Evolutionary conservation across 2,888 invertebrate species (phyloP).

Genomic region (Phyllotreta cruciferae): DNA sequence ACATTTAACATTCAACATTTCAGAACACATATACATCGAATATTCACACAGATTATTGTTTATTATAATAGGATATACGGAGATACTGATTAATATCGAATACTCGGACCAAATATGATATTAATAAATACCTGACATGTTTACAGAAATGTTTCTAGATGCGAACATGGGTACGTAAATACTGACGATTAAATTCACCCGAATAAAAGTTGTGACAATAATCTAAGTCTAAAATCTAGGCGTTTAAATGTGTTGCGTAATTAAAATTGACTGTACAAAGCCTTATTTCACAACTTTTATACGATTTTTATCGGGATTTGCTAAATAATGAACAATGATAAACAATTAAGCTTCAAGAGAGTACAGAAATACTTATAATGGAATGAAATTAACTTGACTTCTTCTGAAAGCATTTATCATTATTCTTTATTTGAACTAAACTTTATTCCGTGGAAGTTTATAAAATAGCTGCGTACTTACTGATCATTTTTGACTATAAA

Average conservation of each 20-base stretch:
- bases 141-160: neutral
- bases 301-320: slow-evolving; percentile 19
- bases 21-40: slow-evolving; percentile 12
- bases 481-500: too few relatives aligned
- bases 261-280: slow-evolving; percentile 18
- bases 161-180: slow-evolving; percentile 8
- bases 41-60: slow-evolving; percentile 9
- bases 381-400: neutral
- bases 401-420: too few relatives aligned
- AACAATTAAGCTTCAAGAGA: neutral
- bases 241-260: slow-evolving; percentile 2
- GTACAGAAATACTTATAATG: neutral
- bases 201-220: slow-evolving; percentile 15
- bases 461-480: too few relatives aligned
- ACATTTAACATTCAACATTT: slow-evolving; percentile 15
- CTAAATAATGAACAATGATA: slow-evolving; percentile 4
- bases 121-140: neutral
- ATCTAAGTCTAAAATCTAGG: slow-evolving; percentile 15
- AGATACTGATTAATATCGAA: neutral
- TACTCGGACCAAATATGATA: neutral
- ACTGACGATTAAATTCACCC: neutral
- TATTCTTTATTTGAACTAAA: too few relatives aligned
- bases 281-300: slow-evolving; percentile 31
- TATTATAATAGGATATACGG: neutral
- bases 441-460: too few relatives aligned